phyloP scores from a whole-genome alignment of 1,140 invertebrate species.

The Orius laevigatus region DNA sequence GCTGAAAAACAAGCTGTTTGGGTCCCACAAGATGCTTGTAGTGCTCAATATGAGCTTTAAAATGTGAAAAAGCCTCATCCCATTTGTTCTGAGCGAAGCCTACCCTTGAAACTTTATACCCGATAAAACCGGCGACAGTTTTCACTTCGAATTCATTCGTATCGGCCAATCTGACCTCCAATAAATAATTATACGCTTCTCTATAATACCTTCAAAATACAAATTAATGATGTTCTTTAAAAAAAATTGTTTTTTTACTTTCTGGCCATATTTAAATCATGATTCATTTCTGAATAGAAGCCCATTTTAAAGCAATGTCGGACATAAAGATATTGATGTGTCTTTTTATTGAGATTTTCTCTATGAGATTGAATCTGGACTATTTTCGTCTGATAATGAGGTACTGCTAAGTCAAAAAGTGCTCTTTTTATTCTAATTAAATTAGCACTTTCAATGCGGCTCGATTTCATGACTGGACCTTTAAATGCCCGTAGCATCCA shows the following conservation, averaged over 20 bases:
- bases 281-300: conserved; percentile 39
- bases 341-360: conserved; percentile 81
- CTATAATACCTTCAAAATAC: conserved; percentile 63
- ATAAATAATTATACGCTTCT: conserved; percentile 75
- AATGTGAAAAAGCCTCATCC: conserved; percentile 85
- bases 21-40: conserved; percentile 64
- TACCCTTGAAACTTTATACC: conserved; percentile 84
- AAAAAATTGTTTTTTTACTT: conserved; percentile 36
- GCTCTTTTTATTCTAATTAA: conserved; percentile 76
- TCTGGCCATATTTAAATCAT: conserved; percentile 52
- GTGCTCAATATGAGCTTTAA: conserved; percentile 75
- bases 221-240: not conserved
- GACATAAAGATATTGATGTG: conserved; percentile 82
- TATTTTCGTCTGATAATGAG: conserved; percentile 82
- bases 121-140: conserved; percentile 85
- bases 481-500: no score
- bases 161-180: conserved; percentile 75
- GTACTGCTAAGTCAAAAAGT: conserved; percentile 81
- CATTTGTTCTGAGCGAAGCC: conserved; percentile 77
- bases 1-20: conserved; percentile 78
- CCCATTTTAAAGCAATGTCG: conserved; percentile 93
- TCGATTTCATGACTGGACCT: no score
- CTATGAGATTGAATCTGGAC: conserved; percentile 71
- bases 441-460: no score
- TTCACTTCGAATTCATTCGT: conserved; percentile 86